A percentile compares a stretch with the other conserved stretches of the same genome.
phyloP scores from a whole-genome alignment of 2,888 invertebrate species.

The Leptopilina drosophilae region DNA sequence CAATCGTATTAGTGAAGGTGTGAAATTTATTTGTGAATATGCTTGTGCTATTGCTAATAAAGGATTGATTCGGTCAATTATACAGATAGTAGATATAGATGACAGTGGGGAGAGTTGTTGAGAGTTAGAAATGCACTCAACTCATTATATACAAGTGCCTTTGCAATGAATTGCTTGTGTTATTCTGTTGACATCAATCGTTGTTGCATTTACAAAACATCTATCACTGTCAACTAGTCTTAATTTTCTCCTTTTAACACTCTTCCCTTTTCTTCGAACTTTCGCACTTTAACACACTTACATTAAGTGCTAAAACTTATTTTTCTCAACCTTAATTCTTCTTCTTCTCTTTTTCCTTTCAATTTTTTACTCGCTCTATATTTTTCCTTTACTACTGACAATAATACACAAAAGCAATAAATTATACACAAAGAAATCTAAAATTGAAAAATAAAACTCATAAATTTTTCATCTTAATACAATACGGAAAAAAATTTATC shows the following conservation, averaged over 20 bases:
- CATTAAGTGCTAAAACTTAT: too few relatives aligned
- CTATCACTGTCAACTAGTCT: neutral
- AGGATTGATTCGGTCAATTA: constrained; percentile 24
- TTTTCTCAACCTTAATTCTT: too few relatives aligned
- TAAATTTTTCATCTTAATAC: too few relatives aligned
- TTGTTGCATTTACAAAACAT: constrained; percentile 6
- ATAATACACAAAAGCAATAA: too few relatives aligned
- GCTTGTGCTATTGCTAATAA: neutral
- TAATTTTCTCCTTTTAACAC: neutral
- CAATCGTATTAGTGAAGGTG: neutral
- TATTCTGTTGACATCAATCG: constrained; percentile 12
- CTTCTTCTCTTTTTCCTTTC: too few relatives aligned
- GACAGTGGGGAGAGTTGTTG: neutral
- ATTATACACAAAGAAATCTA: too few relatives aligned
- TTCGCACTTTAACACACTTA: neutral
- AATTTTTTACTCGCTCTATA: too few relatives aligned
- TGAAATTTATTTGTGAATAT: neutral
- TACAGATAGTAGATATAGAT: neutral
- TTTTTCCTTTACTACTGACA: too few relatives aligned
- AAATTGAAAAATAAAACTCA: too few relatives aligned
- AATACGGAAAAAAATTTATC: too few relatives aligned
- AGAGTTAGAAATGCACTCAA: neutral
- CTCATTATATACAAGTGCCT: neutral
- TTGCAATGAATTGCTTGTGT: constrained; percentile 16
- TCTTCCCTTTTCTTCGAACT: neutral